Conservation (phyloP, 2,888 invertebrate genomes). For the Biston betularia region DNA sequence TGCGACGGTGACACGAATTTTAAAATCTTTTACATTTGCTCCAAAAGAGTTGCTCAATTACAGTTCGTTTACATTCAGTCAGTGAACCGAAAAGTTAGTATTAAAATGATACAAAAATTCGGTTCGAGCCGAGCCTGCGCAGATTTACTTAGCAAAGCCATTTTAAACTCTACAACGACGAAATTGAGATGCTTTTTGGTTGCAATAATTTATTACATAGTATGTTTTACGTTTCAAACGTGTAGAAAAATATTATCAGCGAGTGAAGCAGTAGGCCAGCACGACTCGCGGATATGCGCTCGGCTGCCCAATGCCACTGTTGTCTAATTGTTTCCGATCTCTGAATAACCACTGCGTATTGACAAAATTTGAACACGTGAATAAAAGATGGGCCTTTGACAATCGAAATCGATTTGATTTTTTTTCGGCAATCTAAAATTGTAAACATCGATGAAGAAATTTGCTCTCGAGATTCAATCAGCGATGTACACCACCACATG, state of each 20-base stretch:
- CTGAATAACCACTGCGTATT: conserved; percentile 78
- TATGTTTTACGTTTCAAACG: conserved; percentile 49
- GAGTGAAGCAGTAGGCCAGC: conserved; percentile 75
- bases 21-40: conserved; percentile 43
- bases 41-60: conserved; percentile 50
- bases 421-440: conserved; percentile 50
- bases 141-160: conserved; percentile 17
- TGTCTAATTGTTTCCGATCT: conserved; percentile 85
- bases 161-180: conserved; percentile 15
- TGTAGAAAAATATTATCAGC: conserved; percentile 64
- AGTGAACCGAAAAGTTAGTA: conserved; percentile 53
- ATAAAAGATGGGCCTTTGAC: conserved; percentile 66
- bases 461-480: conserved; percentile 31
- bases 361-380: conserved; percentile 80
- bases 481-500: neutral
- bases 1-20: conserved; percentile 18
- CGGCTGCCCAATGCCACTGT: conserved; percentile 81
- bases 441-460: conserved; percentile 35
- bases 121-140: conserved; percentile 34
- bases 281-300: conserved; percentile 79
- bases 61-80: conserved; percentile 53
- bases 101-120: conserved; percentile 55
- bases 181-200: conserved; percentile 43
- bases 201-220: conserved; percentile 30
- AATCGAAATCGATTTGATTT: conserved; percentile 29